A percentile compares a stretch with the other conserved stretches of the same genome.
Evolutionary conservation across 2,113 vertebrate species (phyloP).

Genomic region (Bungarus multicinctus): DNA sequence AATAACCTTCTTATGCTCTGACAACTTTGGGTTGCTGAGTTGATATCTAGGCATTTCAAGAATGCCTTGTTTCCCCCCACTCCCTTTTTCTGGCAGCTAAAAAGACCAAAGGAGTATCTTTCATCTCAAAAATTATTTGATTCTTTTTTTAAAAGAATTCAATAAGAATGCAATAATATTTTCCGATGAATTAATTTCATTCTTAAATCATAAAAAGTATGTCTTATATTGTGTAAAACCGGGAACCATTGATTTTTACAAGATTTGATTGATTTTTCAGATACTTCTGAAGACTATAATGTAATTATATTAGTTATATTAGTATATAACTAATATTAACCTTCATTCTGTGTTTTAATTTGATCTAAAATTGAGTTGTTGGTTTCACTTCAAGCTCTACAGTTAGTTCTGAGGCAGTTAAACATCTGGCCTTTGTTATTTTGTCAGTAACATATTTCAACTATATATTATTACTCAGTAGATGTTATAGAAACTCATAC

Average conservation of each 20-base stretch:
- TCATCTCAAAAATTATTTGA: not conserved
- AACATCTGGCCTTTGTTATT: not conserved
- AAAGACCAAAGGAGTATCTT: not conserved
- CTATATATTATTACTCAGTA: not conserved
- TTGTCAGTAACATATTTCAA: not conserved
- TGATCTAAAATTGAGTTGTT: not conserved
- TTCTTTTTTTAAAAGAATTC: not conserved
- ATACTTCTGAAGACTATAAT: not conserved
- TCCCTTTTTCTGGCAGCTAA: too few relatives aligned
- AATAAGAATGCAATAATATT: not conserved
- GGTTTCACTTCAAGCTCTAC: not conserved
- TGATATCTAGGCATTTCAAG: too few relatives aligned
- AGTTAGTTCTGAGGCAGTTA: not conserved
- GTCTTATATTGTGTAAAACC: not conserved
- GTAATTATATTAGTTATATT: not conserved
- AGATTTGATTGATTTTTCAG: not conserved
- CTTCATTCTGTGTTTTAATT: not conserved
- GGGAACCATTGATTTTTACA: not conserved
- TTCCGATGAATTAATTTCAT: not conserved
- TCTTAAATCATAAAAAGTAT: not conserved
- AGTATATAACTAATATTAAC: not conserved
- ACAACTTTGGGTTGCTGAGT: too few relatives aligned
- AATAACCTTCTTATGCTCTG: too few relatives aligned
- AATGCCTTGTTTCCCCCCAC: too few relatives aligned
- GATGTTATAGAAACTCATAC: not conserved